Evolutionary conservation across 2,797 vertebrate species (phyloP).

Genomic region (Delichon dasypus): DNA sequence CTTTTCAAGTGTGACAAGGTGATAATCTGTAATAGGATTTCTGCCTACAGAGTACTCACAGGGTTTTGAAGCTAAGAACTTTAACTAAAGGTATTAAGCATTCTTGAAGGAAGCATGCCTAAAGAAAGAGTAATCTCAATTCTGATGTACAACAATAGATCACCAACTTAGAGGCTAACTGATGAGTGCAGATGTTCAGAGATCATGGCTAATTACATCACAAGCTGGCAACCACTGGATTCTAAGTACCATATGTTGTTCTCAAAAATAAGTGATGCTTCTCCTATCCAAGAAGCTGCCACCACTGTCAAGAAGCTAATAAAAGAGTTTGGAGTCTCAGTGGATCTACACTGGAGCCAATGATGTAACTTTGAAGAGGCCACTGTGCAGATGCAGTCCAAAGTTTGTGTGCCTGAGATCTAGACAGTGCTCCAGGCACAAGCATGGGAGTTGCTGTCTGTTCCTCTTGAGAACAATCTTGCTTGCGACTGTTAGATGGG

Average conservation of each 20-base stretch:
- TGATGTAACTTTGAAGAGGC: background rate
- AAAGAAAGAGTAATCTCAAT: slow-evolving; percentile 33
- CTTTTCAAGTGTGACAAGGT: slow-evolving; percentile 34
- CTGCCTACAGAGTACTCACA: slow-evolving; percentile 10
- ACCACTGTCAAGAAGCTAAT: slow-evolving; percentile 37
- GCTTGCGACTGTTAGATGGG: background rate
- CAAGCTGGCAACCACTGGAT: slow-evolving; percentile 64
- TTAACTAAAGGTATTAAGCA: slow-evolving; percentile 30
- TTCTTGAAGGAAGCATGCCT: slow-evolving; percentile 30
- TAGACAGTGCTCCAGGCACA: background rate
- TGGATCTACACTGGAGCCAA: background rate
- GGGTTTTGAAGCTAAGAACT: slow-evolving; percentile 49
- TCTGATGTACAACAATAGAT: slow-evolving; percentile 44
- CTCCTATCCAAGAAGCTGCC: slow-evolving; percentile 34
- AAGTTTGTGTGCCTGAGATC: background rate
- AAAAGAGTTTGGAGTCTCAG: background rate
- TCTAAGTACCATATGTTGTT: slow-evolving; percentile 59
- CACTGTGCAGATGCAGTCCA: background rate
- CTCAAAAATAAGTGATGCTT: slow-evolving; percentile 53
- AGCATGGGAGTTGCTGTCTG: background rate
- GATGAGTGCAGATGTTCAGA: slow-evolving; percentile 57
- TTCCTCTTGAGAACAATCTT: background rate
- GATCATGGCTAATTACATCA: slow-evolving; percentile 64
- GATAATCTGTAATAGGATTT: slow-evolving; percentile 64
- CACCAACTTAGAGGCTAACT: slow-evolving; percentile 54